Evolutionary conservation across 2,888 invertebrate genomes (phyloP).

Genomic region (Scaptomyza flava): DNA sequence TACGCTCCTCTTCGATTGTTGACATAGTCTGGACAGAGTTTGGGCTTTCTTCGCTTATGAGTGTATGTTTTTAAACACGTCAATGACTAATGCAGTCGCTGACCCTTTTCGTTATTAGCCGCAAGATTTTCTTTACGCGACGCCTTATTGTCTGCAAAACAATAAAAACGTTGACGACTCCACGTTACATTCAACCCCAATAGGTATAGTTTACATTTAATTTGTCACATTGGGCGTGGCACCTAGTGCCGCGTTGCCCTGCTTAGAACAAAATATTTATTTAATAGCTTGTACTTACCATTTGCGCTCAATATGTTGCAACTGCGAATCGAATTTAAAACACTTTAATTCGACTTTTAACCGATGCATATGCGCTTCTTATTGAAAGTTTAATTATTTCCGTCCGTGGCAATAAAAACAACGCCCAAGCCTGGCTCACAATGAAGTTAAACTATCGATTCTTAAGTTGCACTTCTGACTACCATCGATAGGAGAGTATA

Average conservation of each 20-base stretch:
- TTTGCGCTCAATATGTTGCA: conserved; percentile 43
- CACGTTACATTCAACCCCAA: conserved; percentile 40
- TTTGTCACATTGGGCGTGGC: conserved; percentile 65
- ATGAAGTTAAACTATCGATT: conserved; percentile 37
- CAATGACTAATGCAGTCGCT: conserved; percentile 45
- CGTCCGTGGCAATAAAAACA: conserved; percentile 52
- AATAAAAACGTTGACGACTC: conserved; percentile 36
- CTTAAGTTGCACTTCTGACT: conserved; percentile 17
- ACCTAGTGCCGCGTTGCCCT: conserved; percentile 35
- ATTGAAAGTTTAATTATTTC: conserved; percentile 10
- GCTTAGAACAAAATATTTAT: background rate
- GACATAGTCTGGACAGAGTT: conserved; percentile 85
- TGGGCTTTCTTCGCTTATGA: conserved; percentile 23
- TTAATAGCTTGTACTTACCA: conserved; percentile 51
- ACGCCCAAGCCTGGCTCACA: conserved; percentile 73
- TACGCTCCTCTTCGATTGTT: conserved; percentile 87
- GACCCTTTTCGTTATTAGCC: conserved; percentile 28
- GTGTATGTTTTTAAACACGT: conserved; percentile 29
- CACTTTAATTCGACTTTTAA: conserved; percentile 34
- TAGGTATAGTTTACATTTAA: conserved; percentile 3
- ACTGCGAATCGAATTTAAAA: conserved; percentile 13
- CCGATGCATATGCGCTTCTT: background rate
- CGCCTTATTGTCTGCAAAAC: conserved; percentile 43
- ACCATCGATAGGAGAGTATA: background rate
- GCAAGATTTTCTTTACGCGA: conserved; percentile 33